Base-by-base conservation (phyloP, 2,888 invertebrate genomes). In the Mythimna albipuncta region DNA sequence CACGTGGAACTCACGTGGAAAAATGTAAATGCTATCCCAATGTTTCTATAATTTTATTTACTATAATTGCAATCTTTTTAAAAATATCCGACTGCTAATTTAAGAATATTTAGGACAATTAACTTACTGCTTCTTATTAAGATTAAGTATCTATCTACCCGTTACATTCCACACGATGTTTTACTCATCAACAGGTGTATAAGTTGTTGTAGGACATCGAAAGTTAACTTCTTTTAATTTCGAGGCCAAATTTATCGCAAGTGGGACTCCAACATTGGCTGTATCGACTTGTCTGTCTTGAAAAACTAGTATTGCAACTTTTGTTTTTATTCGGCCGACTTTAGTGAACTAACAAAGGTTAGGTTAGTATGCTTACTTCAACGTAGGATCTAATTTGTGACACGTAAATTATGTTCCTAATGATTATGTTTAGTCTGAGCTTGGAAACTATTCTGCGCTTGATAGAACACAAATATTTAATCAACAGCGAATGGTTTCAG, bases 251-350 rank as follows among this genome's bases (percentile, higher is more conserved):
- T 87, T 89, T 89, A 91, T 92, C 88, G 91, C 91, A 92, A 92
- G 90, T 91, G 89, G 91, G 90, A 83, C 89, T 89, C 85, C 83
- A 85, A 84, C 89, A 87, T 86, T 85, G 84, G 85, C 85, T 87
- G 89, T 89, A 91, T 89, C 91, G 91, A 93, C 92, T 92, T 89
- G 91, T 85, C 89, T 90, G 90, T 93, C 94, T 94, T 88, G 93
- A 92, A 91, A 92, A 95, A 95, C 95, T 93, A 89, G 95, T 93
- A 91, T 89, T 78, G 91, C 93, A 87, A 95, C 95, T 95, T 95
- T 95, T 95, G 92, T 93, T 95, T 95, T 95, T 95, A 90, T 91
- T 91, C 85, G 89, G 86, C 90, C 90, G 89, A 90, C 84, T 90
- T 90, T 83, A 79, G 72, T 72, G 77, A 76, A 78, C 75, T 76